phyloP scores from a whole-genome alignment of 2,888 invertebrate species.

The Apodemia duryi region DNA sequence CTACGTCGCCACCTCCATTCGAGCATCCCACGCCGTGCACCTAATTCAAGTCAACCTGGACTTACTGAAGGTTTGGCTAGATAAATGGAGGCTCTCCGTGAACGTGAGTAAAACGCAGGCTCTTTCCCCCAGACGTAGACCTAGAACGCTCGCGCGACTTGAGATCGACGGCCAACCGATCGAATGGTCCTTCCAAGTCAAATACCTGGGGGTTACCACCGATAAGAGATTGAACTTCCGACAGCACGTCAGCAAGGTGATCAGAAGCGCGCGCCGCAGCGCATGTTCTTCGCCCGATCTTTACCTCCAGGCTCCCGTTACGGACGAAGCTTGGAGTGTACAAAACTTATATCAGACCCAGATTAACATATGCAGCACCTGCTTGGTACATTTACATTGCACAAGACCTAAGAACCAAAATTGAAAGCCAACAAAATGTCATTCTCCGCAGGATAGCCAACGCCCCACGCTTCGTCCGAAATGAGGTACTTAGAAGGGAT shows the following conservation, averaged over 20 bases:
- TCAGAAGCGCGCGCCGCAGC: not conserved
- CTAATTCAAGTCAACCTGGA: not conserved
- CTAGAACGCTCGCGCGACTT: not conserved
- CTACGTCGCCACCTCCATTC: not conserved
- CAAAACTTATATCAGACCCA: too few relatives aligned
- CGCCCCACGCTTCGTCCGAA: too few relatives aligned
- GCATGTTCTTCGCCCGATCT: not conserved
- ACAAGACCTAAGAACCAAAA: too few relatives aligned
- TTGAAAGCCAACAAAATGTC: too few relatives aligned
- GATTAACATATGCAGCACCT: too few relatives aligned
- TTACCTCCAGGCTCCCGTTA: not conserved
- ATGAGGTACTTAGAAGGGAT: too few relatives aligned
- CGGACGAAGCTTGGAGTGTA: too few relatives aligned
- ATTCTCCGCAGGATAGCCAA: too few relatives aligned
- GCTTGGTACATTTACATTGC: not conserved
- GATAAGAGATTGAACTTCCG: not conserved
- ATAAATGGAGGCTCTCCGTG: not conserved
- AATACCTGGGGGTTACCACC: not conserved
- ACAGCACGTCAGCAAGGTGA: not conserved
- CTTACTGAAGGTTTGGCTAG: not conserved
- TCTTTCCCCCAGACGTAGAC: not conserved
- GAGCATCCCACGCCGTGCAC: not conserved
- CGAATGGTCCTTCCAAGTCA: not conserved
- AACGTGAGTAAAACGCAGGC: not conserved
- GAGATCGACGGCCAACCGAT: not conserved